phyloP scores from a whole-genome alignment of 2,888 invertebrate species.

The Volucella inflata region DNA sequence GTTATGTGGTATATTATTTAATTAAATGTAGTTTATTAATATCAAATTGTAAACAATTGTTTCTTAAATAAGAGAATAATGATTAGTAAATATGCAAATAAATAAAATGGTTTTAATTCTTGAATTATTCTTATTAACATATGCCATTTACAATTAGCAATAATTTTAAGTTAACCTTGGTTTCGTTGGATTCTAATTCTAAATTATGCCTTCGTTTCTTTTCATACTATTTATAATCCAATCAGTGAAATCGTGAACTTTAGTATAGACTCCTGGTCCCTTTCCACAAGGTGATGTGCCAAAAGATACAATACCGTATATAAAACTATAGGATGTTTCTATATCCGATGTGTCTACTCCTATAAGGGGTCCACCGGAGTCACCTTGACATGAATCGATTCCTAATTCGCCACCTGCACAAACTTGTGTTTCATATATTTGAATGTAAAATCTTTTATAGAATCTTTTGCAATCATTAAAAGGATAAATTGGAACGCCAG shows the following conservation, averaged over 20 bases:
- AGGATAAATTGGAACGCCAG: conserved; percentile 84
- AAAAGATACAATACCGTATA: conserved; percentile 85
- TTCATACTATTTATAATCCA: background rate
- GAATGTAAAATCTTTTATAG: conserved; percentile 84
- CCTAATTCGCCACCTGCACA: conserved; percentile 86
- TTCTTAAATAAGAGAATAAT: too few species aligned
- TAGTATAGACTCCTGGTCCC: conserved; percentile 67
- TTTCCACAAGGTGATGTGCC: conserved; percentile 86
- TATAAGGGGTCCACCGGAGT: conserved; percentile 87
- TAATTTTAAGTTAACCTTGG: too few species aligned
- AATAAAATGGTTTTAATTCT: too few species aligned
- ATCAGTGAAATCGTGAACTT: background rate
- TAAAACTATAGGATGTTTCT: background rate
- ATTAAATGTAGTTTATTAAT: too few species aligned
- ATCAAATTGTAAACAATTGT: too few species aligned
- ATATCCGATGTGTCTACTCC: conserved; percentile 81
- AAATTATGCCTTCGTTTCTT: too few species aligned
- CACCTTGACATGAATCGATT: conserved; percentile 86
- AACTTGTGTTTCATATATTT: conserved; percentile 84
- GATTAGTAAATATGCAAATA: too few species aligned
- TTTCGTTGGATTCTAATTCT: too few species aligned
- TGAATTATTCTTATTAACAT: too few species aligned
- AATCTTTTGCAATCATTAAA: conserved; percentile 84
- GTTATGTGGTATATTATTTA: too few species aligned
- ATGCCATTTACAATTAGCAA: too few species aligned